These are phyloP conservation scores for Zaprionus bogoriensis DNA, from an alignment of 2,888 invertebrate species.

Conservation along the genomic window DNA sequence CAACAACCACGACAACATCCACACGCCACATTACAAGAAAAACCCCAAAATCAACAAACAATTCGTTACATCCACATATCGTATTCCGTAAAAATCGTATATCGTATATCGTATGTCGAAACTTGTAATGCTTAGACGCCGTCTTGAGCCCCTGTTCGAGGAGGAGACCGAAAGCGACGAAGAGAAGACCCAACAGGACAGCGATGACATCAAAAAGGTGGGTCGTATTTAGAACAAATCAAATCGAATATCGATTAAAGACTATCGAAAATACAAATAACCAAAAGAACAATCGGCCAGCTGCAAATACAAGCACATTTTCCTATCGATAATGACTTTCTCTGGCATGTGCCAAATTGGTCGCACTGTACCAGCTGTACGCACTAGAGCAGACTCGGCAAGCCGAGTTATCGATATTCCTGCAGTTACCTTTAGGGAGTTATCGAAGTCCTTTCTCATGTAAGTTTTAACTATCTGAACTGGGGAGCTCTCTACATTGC, in stretches of 20 bases:
- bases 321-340: background rate
- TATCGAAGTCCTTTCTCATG: too few relatives aligned
- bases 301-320: conserved; percentile 7
- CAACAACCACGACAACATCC: conserved; percentile 33
- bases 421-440: background rate
- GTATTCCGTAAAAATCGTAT: conserved; percentile 37
- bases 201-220: conserved; percentile 83
- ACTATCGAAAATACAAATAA: conserved; percentile 1
- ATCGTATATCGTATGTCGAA: conserved; percentile 56
- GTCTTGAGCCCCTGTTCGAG: conserved; percentile 91
- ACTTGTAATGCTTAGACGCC: conserved; percentile 84
- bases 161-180: conserved; percentile 90
- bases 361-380: conserved; percentile 19
- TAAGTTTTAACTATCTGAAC: too few relatives aligned
- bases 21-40: conserved; percentile 26
- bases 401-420: conserved; percentile 1
- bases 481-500: too few relatives aligned
- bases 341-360: conserved; percentile 31
- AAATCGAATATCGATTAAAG: conserved; percentile 11
- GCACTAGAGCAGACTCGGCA: background rate
- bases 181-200: conserved; percentile 82
- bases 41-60: conserved; percentile 6
- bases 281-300: background rate
- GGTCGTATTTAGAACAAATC: conserved; percentile 80
- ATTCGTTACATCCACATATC: conserved; percentile 59